Percentiles rank a stretch among this genome's conserved stretches.
phyloP scores from a whole-genome alignment of 2,888 invertebrate species.

The Drosophila cognata region DNA sequence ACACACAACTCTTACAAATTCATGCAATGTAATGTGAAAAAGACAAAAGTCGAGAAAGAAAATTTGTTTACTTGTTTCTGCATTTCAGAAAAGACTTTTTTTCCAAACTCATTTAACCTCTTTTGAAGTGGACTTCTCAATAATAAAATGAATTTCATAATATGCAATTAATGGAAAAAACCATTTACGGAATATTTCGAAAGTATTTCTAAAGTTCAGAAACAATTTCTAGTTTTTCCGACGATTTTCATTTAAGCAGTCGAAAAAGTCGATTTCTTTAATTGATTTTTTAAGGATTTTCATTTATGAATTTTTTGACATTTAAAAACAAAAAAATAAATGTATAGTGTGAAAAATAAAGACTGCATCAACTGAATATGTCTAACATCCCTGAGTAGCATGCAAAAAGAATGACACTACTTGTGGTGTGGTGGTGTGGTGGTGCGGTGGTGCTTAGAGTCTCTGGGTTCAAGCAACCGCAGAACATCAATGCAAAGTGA shows the following conservation, averaged over 20 bases:
- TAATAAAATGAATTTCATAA: not conserved
- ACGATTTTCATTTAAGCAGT: not conserved
- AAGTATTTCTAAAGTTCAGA: not conserved
- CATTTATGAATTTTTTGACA: not conserved
- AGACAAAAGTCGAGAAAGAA: not conserved
- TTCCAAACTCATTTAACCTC: not conserved
- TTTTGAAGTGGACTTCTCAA: not conserved
- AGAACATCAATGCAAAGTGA: constrained; percentile 33
- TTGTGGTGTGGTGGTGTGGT: not conserved
- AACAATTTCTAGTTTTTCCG: not conserved
- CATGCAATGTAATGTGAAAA: not conserved
- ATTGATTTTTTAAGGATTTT: not conserved
- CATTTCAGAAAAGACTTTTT: not conserved
- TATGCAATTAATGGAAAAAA: not conserved
- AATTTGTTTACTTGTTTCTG: not conserved
- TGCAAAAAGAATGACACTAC: not conserved
- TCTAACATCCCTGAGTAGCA: not conserved
- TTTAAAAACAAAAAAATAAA: not conserved
- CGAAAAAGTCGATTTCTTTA: not conserved
- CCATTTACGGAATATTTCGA: not conserved
- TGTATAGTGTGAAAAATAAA: not conserved
- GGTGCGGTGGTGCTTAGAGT: not conserved
- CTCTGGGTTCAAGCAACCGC: constrained; percentile 10
- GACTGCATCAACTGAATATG: not conserved
- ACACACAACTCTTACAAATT: not conserved